A percentile compares a stretch with the other conserved stretches of the same genome.
These are phyloP conservation scores for Monochamus alternatus DNA, from an alignment of 2,888 invertebrate genomes.

Conservation along the genomic window DNA sequence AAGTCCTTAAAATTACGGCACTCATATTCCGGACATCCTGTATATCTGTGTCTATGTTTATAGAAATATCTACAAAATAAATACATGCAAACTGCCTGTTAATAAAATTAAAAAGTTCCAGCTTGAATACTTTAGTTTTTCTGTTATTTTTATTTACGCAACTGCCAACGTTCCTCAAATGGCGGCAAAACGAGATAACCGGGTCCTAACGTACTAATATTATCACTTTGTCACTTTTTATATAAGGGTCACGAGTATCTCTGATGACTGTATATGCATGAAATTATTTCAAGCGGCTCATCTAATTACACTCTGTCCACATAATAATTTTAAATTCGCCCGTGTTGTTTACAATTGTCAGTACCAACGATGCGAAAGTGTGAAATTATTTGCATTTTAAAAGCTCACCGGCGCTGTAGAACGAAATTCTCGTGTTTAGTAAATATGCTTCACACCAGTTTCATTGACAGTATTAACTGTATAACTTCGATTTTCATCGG, in stretches of 20 bases:
- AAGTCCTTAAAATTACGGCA: too few relatives aligned
- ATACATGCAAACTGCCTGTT: too few relatives aligned
- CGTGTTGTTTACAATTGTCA: background rate
- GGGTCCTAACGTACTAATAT: background rate
- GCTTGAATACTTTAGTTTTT: background rate
- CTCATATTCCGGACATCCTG: too few relatives aligned
- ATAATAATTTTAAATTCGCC: background rate
- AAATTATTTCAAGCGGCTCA: slow-evolving; percentile 3
- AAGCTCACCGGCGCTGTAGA: too few relatives aligned
- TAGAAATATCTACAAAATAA: too few relatives aligned
- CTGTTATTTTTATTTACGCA: background rate
- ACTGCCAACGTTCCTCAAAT: background rate
- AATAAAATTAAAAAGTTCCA: background rate
- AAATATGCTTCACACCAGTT: too few relatives aligned
- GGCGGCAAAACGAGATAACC: background rate
- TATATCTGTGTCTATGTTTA: too few relatives aligned
- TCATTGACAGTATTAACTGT: too few relatives aligned
- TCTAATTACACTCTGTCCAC: background rate
- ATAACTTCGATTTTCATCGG: too few relatives aligned
- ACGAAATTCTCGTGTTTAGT: too few relatives aligned
- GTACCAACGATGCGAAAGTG: background rate
- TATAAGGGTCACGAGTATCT: background rate
- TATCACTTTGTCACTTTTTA: background rate
- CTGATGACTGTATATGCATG: background rate
- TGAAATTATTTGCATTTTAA: too few relatives aligned